Percentiles rank a stretch among this genome's conserved stretches.
These are phyloP conservation scores for Drosophila ambigua DNA, from an alignment of 1,140 invertebrate species.

Conservation along the genomic window DNA sequence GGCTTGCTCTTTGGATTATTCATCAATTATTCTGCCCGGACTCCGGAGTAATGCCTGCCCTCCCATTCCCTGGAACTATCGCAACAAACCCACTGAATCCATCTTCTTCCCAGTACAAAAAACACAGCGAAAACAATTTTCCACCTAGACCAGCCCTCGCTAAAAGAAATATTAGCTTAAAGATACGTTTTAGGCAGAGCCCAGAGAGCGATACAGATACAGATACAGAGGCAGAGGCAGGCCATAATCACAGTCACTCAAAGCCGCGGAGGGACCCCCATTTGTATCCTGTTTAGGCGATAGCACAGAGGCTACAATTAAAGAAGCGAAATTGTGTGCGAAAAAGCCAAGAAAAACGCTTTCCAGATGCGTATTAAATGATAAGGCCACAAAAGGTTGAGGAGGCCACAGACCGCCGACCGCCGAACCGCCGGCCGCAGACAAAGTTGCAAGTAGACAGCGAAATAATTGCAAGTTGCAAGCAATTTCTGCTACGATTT, in stretches of 20 bases:
- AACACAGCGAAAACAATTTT: conserved; percentile 63
- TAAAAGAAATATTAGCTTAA: conserved; percentile 64
- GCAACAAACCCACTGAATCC: conserved; percentile 22
- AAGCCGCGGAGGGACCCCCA: conserved; percentile 40
- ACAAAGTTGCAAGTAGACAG: conserved; percentile 37
- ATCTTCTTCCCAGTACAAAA: conserved; percentile 20
- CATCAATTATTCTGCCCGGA: background rate
- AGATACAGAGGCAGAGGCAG: conserved; percentile 2
- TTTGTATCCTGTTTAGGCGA: conserved; percentile 69
- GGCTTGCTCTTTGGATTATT: background rate
- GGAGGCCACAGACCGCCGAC: conserved; percentile 44
- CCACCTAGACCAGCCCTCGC: conserved; percentile 40
- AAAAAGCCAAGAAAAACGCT: conserved; percentile 46
- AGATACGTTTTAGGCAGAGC: conserved; percentile 62
- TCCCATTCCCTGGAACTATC: conserved; percentile 6
- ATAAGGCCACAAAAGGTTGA: conserved; percentile 58
- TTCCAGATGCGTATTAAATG: conserved; percentile 76
- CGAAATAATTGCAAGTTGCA: conserved; percentile 68
- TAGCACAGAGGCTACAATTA: conserved; percentile 67
- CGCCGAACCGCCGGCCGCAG: conserved; percentile 38
- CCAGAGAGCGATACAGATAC: conserved; percentile 36
- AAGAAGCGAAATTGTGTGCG: conserved; percentile 62
- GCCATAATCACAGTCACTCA: conserved; percentile 69
- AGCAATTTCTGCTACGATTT: conserved; percentile 71
- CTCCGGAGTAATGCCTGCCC: background rate